Percentiles rank a stretch among this genome's conserved stretches.
These are phyloP conservation scores for zebrafish (Danio rerio) DNA, from an alignment of 2,113 vertebrate genomes.

Conservation along the genomic window DNA sequence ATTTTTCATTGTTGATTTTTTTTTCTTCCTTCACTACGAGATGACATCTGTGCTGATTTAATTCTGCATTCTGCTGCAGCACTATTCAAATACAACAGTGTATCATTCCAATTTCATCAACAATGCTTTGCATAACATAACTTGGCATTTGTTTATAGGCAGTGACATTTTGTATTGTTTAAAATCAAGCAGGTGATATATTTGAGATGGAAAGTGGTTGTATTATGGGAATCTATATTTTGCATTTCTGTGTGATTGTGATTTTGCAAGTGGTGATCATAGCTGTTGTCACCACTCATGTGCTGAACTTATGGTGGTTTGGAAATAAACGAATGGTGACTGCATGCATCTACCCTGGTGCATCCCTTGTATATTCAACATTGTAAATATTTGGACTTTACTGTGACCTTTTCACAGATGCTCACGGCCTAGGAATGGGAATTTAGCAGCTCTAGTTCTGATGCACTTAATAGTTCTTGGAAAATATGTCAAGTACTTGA, in stretches of 20 bases:
- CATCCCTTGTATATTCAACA: slow-evolving; percentile 9
- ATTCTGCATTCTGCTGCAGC: slow-evolving; percentile 25
- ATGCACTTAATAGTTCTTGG: too few relatives aligned
- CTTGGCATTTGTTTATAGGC: slow-evolving; percentile 14
- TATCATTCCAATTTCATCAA: slow-evolving; percentile 30
- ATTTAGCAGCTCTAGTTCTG: not conserved
- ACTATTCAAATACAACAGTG: slow-evolving; percentile 16
- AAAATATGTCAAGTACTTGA: too few relatives aligned
- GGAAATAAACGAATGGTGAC: not conserved
- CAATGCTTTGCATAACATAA: slow-evolving; percentile 14
- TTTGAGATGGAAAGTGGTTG: slow-evolving; percentile 1
- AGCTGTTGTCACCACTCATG: not conserved
- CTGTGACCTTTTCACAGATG: slow-evolving; percentile 29
- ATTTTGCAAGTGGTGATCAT: not conserved
- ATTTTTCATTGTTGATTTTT: slow-evolving; percentile 14
- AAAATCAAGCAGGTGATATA: not conserved
- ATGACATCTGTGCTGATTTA: slow-evolving; percentile 37
- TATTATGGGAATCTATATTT: not conserved
- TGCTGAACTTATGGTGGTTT: not conserved
- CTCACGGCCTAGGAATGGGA: not conserved
- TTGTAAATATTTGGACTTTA: slow-evolving; percentile 25
- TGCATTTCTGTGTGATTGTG: not conserved
- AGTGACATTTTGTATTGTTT: slow-evolving; percentile 6
- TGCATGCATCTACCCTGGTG: not conserved
- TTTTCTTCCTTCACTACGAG: not conserved